phyloP scores from a whole-genome alignment of 2,113 vertebrate genomes.

The Centropristis striata region DNA sequence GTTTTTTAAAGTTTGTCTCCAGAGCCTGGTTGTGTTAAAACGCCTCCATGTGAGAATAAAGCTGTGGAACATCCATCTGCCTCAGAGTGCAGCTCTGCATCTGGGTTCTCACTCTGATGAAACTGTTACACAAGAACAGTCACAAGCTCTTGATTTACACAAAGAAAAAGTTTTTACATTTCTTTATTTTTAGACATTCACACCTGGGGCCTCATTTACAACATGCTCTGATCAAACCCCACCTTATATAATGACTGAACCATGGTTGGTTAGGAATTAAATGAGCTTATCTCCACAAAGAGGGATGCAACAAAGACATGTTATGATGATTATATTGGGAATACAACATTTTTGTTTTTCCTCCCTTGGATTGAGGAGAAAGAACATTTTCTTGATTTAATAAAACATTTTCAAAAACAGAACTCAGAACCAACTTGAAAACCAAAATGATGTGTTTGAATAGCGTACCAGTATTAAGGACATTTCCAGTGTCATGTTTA shows the following conservation, averaged over 20 bases:
- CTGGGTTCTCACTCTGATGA: constrained; percentile 35
- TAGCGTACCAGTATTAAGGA: too few species aligned
- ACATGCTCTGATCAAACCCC: neutral
- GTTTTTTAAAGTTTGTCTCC: constrained; percentile 21
- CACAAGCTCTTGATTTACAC: neutral
- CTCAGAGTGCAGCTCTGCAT: neutral
- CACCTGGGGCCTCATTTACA: neutral
- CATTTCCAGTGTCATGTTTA: too few species aligned
- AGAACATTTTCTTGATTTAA: too few species aligned
- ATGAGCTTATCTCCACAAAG: neutral
- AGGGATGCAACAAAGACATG: neutral
- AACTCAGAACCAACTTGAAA: too few species aligned
- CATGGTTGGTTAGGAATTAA: neutral
- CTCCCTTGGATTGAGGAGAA: neutral
- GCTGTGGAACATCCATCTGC: constrained; percentile 29
- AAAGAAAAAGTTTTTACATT: neutral
- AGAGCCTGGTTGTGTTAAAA: constrained; percentile 21
- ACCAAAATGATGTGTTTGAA: too few species aligned
- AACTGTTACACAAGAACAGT: constrained; percentile 25
- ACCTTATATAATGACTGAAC: neutral
- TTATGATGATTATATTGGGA: neutral
- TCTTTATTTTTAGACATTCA: neutral
- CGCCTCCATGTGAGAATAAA: constrained; percentile 30
- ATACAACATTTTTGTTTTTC: neutral
- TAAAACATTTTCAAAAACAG: too few species aligned